A percentile compares a stretch with the other conserved stretches of the same genome.
Evolutionary conservation across 37 sponge, comb jelly and placozoan species (phyloP).

Genomic region (Halichondria panicea): DNA sequence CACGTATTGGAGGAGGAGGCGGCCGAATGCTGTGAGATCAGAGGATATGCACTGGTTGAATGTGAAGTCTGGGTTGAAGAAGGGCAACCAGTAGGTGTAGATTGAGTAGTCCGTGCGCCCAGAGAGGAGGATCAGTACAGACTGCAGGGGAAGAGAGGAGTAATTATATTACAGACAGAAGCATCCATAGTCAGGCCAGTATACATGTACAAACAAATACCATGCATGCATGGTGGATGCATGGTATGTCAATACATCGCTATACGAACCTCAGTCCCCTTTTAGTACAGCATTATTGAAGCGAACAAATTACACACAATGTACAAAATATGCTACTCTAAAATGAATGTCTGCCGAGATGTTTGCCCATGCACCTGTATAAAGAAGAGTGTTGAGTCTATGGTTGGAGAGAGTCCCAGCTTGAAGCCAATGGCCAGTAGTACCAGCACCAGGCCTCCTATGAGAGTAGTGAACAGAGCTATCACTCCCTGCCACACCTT

Average conservation of each 20-base stretch:
- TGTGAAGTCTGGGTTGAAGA: conserved; percentile 71
- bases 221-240: no score
- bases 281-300: no score
- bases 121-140: conserved; percentile 39
- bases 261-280: no score
- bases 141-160: conserved; percentile 13
- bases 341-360: neutral
- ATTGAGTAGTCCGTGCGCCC: conserved; percentile 37
- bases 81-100: conserved; percentile 18
- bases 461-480: conserved; percentile 20
- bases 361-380: conserved; percentile 28
- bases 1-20: conserved; percentile 45
- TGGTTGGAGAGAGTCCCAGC: conserved; percentile 51
- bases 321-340: neutral
- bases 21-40: conserved; percentile 25
- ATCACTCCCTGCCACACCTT: neutral
- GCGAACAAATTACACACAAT: neutral
- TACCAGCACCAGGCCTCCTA: conserved; percentile 50
- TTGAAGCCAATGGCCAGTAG: conserved; percentile 42
- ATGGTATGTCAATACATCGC: no score
- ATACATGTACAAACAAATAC: no score
- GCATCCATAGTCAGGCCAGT: no score
- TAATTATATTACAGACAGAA: neutral
- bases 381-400: conserved; percentile 75
- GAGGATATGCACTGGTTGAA: conserved; percentile 66